Evolutionary conservation across 2,797 vertebrate genomes (phyloP), one percentile per base, ranked within the genome.

Genomic region (Enteromius thamalakanensis): DNA sequence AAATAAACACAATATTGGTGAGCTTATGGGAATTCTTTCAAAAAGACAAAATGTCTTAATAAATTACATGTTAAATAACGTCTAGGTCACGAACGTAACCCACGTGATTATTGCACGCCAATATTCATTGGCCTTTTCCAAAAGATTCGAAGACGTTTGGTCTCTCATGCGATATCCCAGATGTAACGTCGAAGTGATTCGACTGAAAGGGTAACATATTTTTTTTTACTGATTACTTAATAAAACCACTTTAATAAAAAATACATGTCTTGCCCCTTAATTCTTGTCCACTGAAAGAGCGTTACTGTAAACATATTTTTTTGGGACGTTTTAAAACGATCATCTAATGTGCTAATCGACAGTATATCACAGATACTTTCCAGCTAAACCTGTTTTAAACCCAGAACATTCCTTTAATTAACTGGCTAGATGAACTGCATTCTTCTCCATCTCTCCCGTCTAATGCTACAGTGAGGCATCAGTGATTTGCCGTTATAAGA

Each of bases 391-490:
- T 29, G 17, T 76, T n/a, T 42, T 76, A 47, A 76, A 58, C 47
- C 62, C 1, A 5, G 49, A 82, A 55, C 71, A 34, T 55, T 68
- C 49, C 7, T 68, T 82, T 29, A 53, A 26, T 12, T 76, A 60
- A 64, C 55, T 14, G 9, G 23, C 23, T 9, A 70, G 37, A 79
- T 69, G 5, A 49, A 67, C 62, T 15, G 53, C 2, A 9, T 68
- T 58, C 49, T 53, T 9, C 40, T 42, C 26, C 68, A 49, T 72
- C 55, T 72, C 26, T 14, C 5, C 1, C n/a, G 12, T 79, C 76
- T 80, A 2, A 53, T 75, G 83, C 85, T 87, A 76, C 86, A 84
- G 81, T 17, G 45, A 84, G 87, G 74, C 87, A 85, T 21, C 1
- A n/a, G 76, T 78, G 60, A 67, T 76, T 67, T 49, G 62, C 77